Percentiles rank a stretch among this genome's conserved stretches.
Evolutionary conservation across 1,140 invertebrate genomes (phyloP).

Genomic region (Eufriesea mexicana): DNA sequence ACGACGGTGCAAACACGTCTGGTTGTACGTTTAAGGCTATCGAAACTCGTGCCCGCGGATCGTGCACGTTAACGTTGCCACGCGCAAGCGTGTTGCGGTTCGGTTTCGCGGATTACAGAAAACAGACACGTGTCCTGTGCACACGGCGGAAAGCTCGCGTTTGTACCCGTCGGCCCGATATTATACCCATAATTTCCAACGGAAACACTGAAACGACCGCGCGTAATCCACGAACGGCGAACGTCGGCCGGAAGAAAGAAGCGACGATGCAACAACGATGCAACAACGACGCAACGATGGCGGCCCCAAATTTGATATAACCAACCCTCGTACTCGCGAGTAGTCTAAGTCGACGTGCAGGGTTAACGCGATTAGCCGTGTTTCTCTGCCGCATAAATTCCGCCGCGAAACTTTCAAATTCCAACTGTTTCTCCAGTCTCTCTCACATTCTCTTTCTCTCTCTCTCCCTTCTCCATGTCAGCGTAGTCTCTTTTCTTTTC

Average conservation of each 20-base stretch:
- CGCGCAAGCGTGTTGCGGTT: constrained; percentile 12
- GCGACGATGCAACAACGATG: background rate
- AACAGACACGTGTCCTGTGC: constrained; percentile 46
- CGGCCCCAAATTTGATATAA: constrained; percentile 11
- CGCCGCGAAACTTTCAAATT: constrained; percentile 37
- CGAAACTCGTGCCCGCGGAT: background rate
- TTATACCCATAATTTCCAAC: constrained; percentile 14
- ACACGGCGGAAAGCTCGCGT: background rate
- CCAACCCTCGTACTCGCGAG: background rate
- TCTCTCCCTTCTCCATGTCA: background rate
- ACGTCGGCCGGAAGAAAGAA: background rate
- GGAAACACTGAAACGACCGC: constrained; percentile 29
- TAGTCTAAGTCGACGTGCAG: background rate
- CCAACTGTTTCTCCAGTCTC: background rate
- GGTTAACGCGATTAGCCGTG: constrained; percentile 45
- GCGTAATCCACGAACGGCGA: constrained; percentile 27
- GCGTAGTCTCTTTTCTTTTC: constrained; percentile 3
- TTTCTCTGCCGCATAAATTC: constrained; percentile 42
- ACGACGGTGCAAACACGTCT: background rate
- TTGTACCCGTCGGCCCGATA: constrained; percentile 1
- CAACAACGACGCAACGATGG: background rate
- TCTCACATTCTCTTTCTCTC: no score
- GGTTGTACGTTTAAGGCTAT: background rate
- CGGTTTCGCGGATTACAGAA: constrained; percentile 28
- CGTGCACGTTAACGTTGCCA: background rate